Evolutionary conservation across 2,113 vertebrate genomes (phyloP).

Genomic region (Hippopotamus amphibius): DNA sequence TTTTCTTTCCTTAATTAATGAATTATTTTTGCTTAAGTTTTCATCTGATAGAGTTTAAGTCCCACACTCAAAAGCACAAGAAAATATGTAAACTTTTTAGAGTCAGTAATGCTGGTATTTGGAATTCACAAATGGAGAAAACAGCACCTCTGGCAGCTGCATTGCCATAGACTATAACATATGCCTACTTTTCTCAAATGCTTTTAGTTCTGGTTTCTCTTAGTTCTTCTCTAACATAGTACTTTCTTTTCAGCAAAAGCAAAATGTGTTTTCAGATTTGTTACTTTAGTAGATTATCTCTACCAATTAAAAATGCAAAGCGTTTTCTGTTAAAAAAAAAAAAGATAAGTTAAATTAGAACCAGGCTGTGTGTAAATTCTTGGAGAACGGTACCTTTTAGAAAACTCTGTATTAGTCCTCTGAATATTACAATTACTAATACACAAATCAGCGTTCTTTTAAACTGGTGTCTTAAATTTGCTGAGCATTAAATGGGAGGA

Average conservation of each 20-base stretch:
- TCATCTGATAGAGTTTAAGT: slow-evolving; percentile 41
- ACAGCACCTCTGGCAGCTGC: slow-evolving; percentile 87
- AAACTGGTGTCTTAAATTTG: slow-evolving; percentile 53
- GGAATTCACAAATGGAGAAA: slow-evolving; percentile 80
- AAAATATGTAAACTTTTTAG: slow-evolving; percentile 36
- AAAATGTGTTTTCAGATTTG: slow-evolving; percentile 86
- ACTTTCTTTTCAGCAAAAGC: slow-evolving; percentile 87
- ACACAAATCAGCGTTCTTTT: background rate
- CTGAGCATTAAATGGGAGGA: background rate
- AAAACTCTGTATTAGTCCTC: slow-evolving; percentile 34
- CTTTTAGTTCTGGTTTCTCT: slow-evolving; percentile 85
- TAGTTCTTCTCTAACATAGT: slow-evolving; percentile 80
- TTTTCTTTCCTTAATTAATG: slow-evolving; percentile 41
- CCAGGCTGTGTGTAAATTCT: slow-evolving; percentile 9
- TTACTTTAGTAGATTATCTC: slow-evolving; percentile 89
- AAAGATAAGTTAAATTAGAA: background rate
- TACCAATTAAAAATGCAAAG: slow-evolving; percentile 88
- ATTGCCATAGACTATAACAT: slow-evolving; percentile 83
- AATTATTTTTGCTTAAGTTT: slow-evolving; percentile 54
- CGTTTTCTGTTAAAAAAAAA: slow-evolving; percentile 85
- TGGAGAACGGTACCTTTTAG: slow-evolving; percentile 39
- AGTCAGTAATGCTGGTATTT: slow-evolving; percentile 29
- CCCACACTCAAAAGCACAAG: slow-evolving; percentile 30
- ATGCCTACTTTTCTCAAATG: slow-evolving; percentile 68
- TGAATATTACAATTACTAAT: background rate